Percentiles rank a stretch among this genome's conserved stretches.
These are phyloP conservation scores for Drosophila santomea DNA, from an alignment of 1,140 invertebrate genomes.

Conservation along the genomic window DNA sequence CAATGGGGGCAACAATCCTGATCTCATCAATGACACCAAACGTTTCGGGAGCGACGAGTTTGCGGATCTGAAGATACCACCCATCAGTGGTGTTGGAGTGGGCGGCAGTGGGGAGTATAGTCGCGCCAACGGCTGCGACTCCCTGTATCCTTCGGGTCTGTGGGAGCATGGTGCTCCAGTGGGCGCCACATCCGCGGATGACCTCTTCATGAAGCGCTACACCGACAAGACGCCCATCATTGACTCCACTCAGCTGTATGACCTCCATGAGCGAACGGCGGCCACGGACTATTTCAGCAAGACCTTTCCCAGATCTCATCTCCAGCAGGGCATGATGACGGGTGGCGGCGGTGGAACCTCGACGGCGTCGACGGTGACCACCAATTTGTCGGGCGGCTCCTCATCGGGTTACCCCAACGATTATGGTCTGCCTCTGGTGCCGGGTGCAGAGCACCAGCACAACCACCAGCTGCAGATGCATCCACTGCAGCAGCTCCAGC, in stretches of 20 bases:
- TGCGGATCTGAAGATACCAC: conserved; percentile 65
- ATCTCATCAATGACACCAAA: conserved; percentile 92
- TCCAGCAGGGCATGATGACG: conserved; percentile 33
- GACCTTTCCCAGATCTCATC: conserved; percentile 85
- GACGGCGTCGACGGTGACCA: conserved; percentile 70
- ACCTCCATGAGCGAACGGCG: conserved; percentile 74
- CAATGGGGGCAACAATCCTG: conserved; percentile 90
- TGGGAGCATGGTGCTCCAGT: conserved; percentile 86
- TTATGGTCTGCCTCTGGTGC: conserved; percentile 90
- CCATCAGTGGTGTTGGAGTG: conserved; percentile 35
- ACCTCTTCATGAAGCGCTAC: conserved; percentile 86
- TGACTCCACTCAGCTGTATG: conserved; percentile 84
- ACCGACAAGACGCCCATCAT: conserved; percentile 92
- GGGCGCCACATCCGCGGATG: conserved; percentile 82
- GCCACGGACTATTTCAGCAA: conserved; percentile 86
- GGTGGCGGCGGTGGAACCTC: conserved; percentile 53
- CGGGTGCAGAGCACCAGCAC: conserved; percentile 83
- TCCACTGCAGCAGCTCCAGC: conserved; percentile 76
- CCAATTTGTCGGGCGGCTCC: conserved; percentile 61
- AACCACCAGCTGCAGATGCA: conserved; percentile 81
- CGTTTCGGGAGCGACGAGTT: conserved; percentile 86
- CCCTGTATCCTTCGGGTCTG: conserved; percentile 89
- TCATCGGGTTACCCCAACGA: conserved; percentile 89
- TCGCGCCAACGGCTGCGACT: conserved; percentile 88
- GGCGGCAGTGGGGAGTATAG: conserved; percentile 88